phyloP scores from a whole-genome alignment of 2,113 vertebrate genomes.

The Danionella cerebrum region DNA sequence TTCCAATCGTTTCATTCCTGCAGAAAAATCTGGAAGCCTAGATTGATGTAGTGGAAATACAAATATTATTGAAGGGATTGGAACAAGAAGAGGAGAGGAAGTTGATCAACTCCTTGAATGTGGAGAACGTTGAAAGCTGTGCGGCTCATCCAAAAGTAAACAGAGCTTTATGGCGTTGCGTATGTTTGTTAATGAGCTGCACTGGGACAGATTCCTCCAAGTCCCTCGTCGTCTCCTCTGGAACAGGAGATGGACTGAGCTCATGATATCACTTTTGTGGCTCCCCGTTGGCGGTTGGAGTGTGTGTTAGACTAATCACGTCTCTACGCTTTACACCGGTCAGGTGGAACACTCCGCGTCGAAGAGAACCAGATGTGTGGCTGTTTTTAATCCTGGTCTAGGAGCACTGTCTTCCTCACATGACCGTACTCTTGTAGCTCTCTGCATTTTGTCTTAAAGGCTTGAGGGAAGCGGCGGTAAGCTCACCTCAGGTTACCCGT shows the following conservation, averaged over 20 bases:
- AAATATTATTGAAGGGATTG: too few species aligned
- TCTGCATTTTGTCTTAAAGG: background rate
- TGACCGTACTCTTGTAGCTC: conserved; percentile 11
- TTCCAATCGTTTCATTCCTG: too few species aligned
- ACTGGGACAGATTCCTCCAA: background rate
- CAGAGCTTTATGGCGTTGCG: background rate
- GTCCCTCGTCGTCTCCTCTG: background rate
- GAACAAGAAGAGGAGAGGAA: too few species aligned
- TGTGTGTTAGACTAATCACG: conserved; percentile 10
- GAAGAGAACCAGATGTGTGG: conserved; percentile 17
- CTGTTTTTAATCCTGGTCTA: background rate
- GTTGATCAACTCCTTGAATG: too few species aligned
- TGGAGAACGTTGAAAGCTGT: too few species aligned
- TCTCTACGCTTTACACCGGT: background rate
- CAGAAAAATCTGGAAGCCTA: too few species aligned
- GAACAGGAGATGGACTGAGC: background rate
- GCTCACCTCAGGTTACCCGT: conserved; percentile 28
- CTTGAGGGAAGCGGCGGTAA: background rate
- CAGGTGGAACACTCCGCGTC: background rate
- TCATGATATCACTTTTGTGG: conserved; percentile 15
- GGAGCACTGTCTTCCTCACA: conserved; percentile 12
- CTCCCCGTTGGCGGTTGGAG: background rate
- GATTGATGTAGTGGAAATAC: too few species aligned
- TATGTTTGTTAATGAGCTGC: background rate
- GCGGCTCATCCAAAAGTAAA: background rate